Evolutionary conservation across 2,113 vertebrate genomes (phyloP).

Genomic region (Glaucomys volans): DNA sequence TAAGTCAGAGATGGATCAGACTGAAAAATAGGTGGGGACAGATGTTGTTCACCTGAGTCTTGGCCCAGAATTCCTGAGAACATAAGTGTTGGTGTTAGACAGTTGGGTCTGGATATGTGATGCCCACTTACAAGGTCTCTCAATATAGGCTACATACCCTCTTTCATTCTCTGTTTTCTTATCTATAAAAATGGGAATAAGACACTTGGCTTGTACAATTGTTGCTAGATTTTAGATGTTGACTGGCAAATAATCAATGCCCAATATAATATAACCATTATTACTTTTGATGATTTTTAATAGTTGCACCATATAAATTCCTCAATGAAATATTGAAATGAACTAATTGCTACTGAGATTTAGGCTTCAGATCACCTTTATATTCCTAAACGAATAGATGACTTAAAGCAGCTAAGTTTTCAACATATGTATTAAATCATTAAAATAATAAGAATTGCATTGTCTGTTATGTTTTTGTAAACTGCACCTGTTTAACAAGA

Average conservation of each 20-base stretch:
- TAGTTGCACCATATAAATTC: background rate
- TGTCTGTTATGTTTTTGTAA: background rate
- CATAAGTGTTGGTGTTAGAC: background rate
- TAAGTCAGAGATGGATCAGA: background rate
- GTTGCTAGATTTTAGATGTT: background rate
- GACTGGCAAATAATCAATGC: background rate
- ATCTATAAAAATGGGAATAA: background rate
- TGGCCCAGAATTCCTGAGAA: background rate
- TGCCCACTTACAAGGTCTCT: rapidly evolving
- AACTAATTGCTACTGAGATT: background rate
- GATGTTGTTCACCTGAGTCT: background rate
- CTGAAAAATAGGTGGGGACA: too few relatives aligned
- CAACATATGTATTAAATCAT: background rate
- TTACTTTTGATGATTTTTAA: background rate
- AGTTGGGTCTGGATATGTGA: background rate
- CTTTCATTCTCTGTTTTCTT: background rate
- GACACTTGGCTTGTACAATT: background rate
- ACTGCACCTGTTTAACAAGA: background rate
- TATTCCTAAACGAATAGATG: background rate
- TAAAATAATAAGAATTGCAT: background rate
- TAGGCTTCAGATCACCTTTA: background rate
- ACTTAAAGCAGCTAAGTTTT: background rate
- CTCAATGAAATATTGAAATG: background rate
- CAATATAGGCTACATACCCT: rapidly evolving
- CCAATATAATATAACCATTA: background rate